These are phyloP conservation scores for Scylla paramamosain DNA, from an alignment of 1,140 invertebrate species.

Conservation along the genomic window DNA sequence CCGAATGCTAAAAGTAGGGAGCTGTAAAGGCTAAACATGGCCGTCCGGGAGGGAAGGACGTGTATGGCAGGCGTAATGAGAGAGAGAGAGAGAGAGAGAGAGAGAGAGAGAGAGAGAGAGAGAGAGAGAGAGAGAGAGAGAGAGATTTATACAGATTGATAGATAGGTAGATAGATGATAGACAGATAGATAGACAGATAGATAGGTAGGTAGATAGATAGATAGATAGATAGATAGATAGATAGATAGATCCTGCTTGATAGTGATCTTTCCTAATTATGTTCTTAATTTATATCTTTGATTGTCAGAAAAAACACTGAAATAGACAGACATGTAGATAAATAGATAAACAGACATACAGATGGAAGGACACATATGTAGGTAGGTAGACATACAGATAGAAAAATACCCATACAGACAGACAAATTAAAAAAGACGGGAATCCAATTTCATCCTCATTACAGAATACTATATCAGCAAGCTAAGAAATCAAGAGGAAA, in stretches of 20 bases:
- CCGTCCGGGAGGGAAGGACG: neutral
- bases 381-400: neutral
- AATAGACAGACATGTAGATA: too few species aligned
- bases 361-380: too few species aligned
- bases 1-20: too few species aligned
- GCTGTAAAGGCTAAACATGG: too few species aligned
- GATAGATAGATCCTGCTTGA: too few species aligned
- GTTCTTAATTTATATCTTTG: too few species aligned
- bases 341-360: too few species aligned
- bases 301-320: too few species aligned
- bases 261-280: too few species aligned
- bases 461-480: too few species aligned
- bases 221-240: neutral
- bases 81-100: constrained; percentile 20
- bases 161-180: neutral
- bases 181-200: neutral
- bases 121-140: constrained; percentile 1
- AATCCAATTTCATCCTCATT: neutral
- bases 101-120: constrained; percentile 20
- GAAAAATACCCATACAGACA: neutral
- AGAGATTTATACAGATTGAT: neutral
- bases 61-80: neutral
- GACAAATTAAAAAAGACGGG: neutral
- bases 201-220: neutral
- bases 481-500: too few species aligned